Conservation (phyloP, 2,888 invertebrate genomes). For the Ceratothoa steindachneri region DNA sequence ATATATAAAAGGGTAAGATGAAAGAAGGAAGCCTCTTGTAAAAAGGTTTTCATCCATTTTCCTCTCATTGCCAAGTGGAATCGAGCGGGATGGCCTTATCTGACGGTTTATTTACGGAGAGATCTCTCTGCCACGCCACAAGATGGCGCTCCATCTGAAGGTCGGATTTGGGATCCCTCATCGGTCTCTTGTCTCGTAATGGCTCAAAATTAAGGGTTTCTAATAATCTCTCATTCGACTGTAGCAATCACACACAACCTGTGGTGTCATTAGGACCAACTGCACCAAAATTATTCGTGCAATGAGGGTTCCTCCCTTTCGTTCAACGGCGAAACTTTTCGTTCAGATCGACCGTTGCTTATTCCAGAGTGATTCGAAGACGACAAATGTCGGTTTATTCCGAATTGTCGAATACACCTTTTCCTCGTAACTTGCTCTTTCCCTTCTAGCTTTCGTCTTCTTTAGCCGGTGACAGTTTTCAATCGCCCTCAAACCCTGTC, state of each 20-base stretch:
- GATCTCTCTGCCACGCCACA: not conserved
- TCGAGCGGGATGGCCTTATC: not conserved
- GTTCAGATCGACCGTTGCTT: not conserved
- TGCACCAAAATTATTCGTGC: slow-evolving; percentile 27
- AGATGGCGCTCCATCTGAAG: not conserved
- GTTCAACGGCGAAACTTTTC: too few species aligned
- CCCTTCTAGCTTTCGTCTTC: too few species aligned
- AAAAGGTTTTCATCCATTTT: not conserved
- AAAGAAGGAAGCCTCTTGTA: too few species aligned
- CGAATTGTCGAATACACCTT: too few species aligned
- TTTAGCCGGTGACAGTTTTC: too few species aligned
- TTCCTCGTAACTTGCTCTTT: too few species aligned
- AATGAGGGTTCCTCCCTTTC: not conserved
- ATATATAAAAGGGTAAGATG: too few species aligned
- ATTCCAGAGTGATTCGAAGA: not conserved
- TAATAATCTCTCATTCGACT: slow-evolving; percentile 44
- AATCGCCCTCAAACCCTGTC: too few species aligned
- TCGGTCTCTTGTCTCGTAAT: slow-evolving; percentile 18
- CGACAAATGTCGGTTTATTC: too few species aligned
- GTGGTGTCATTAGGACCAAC: slow-evolving; percentile 35
- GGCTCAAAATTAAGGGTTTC: slow-evolving; percentile 40
- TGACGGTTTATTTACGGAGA: not conserved
- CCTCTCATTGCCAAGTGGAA: not conserved
- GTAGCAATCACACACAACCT: slow-evolving; percentile 40
- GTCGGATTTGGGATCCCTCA: not conserved